Percentiles rank a stretch among this genome's conserved stretches.
phyloP scores from a whole-genome alignment of 2,797 vertebrate genomes.

The Hyperoplus lanceolatus region DNA sequence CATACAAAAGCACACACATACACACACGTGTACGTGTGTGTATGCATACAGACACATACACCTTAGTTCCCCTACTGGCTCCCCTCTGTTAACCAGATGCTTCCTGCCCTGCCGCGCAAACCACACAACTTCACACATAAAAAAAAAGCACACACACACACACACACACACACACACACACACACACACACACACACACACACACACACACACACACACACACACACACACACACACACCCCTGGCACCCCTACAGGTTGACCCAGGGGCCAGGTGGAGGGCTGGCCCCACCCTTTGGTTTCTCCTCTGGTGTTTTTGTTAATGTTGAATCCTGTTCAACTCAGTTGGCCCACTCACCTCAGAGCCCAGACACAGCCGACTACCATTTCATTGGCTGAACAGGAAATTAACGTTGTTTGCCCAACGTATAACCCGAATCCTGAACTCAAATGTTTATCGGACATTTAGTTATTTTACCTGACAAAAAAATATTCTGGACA shows the following conservation, averaged over 20 bases:
- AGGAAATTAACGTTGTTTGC: conserved; percentile 53
- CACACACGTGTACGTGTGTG: not conserved
- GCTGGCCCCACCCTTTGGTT: conserved; percentile 47
- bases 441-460: conserved; percentile 3
- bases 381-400: conserved; percentile 2
- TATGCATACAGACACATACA: conserved; percentile 29
- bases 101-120: conserved; percentile 70
- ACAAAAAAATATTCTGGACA: conserved; percentile 11
- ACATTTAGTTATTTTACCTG: conserved; percentile 20
- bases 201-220: too few relatives aligned
- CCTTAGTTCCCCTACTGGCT: conserved; percentile 40
- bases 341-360: conserved; percentile 37
- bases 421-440: not conserved
- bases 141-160: conserved; percentile 23
- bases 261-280: conserved; percentile 55
- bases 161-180: conserved; percentile 12
- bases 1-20: not conserved
- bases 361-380: conserved; percentile 39
- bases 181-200: not conserved
- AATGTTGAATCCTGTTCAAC: conserved; percentile 54
- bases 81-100: conserved; percentile 80
- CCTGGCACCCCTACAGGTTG: conserved; percentile 59
- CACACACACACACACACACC: not conserved
- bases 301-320: conserved; percentile 61
- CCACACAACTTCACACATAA: conserved; percentile 38